Conservation (phyloP, 2,797 vertebrate genomes). For the Cynodonichthys magdalenae region DNA sequence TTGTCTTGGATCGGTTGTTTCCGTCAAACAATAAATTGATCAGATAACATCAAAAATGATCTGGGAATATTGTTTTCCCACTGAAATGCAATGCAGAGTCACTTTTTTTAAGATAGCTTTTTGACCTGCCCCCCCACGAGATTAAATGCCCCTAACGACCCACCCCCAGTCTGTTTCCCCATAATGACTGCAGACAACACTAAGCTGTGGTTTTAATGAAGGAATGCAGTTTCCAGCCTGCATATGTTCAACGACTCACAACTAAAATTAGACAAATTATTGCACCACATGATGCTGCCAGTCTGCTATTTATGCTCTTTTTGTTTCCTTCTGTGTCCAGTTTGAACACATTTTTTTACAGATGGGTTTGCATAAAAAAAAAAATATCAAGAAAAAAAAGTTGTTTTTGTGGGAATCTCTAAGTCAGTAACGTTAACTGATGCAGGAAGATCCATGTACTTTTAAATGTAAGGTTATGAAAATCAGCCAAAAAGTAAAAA, state of each 20-base stretch:
- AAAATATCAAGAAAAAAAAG: no score
- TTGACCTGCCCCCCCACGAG: constrained; percentile 12
- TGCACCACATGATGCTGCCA: constrained; percentile 61
- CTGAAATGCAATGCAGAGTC: no score
- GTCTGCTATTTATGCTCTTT: constrained; percentile 20
- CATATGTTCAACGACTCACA: constrained; percentile 29
- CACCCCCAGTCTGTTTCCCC: constrained; percentile 53
- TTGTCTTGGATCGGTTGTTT: neutral
- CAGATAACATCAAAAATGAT: no score
- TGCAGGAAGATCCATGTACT: no score
- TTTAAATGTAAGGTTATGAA: no score
- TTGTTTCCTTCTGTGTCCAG: neutral
- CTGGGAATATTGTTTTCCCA: no score
- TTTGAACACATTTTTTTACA: neutral
- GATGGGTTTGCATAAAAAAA: no score
- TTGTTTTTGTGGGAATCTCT: no score
- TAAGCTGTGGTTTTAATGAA: constrained; percentile 68
- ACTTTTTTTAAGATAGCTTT: neutral
- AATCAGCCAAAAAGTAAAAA: no score
- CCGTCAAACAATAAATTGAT: neutral
- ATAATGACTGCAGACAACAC: constrained; percentile 70
- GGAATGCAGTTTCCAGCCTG: constrained; percentile 66
- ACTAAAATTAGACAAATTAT: constrained; percentile 71
- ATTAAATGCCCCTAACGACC: constrained; percentile 10
- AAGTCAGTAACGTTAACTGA: no score